A percentile compares a stretch with the other conserved stretches of the same genome.
Conservation (phyloP, 2,888 invertebrate genomes). For the Dicyrtoma fusca region DNA sequence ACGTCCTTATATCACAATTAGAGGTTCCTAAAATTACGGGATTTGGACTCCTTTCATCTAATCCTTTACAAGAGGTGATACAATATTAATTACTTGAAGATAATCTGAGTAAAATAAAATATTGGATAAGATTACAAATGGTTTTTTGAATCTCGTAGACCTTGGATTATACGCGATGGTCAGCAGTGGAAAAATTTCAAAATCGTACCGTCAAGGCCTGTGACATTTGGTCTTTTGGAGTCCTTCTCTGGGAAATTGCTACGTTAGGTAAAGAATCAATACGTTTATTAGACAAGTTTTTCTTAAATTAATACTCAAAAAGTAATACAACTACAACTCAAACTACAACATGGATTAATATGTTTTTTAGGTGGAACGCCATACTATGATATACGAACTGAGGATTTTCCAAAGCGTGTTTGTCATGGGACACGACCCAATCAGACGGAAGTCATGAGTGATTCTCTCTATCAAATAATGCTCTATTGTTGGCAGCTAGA, state of each 20-base stretch:
- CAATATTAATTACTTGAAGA: background rate
- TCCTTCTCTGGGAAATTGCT: slow-evolving; percentile 80
- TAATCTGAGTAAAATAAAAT: background rate
- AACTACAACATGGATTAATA: no score
- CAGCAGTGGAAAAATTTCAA: slow-evolving; percentile 75
- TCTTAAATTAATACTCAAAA: no score
- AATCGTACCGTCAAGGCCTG: slow-evolving; percentile 70
- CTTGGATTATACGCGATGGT: slow-evolving; percentile 78
- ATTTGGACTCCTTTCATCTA: slow-evolving; percentile 73
- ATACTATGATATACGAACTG: slow-evolving; percentile 70
- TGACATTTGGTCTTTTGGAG: slow-evolving; percentile 82
- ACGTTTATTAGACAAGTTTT: background rate
- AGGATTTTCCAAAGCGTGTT: slow-evolving; percentile 71
- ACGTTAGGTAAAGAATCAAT: slow-evolving; percentile 65
- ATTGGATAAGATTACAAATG: slow-evolving; percentile 9
- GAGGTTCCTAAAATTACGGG: slow-evolving; percentile 74
- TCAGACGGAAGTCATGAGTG: slow-evolving; percentile 74
- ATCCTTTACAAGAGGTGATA: slow-evolving; percentile 65
- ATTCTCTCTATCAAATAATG: slow-evolving; percentile 79
- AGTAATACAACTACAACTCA: no score
- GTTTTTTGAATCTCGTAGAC: slow-evolving; percentile 58
- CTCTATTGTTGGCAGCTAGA: slow-evolving; percentile 83
- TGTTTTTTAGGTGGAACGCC: slow-evolving; percentile 73
- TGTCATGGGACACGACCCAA: slow-evolving; percentile 72
- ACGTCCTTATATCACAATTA: slow-evolving; percentile 69